These are phyloP conservation scores for Eurystomus gularis DNA, from an alignment of 2,113 vertebrate species.

Conservation along the genomic window DNA sequence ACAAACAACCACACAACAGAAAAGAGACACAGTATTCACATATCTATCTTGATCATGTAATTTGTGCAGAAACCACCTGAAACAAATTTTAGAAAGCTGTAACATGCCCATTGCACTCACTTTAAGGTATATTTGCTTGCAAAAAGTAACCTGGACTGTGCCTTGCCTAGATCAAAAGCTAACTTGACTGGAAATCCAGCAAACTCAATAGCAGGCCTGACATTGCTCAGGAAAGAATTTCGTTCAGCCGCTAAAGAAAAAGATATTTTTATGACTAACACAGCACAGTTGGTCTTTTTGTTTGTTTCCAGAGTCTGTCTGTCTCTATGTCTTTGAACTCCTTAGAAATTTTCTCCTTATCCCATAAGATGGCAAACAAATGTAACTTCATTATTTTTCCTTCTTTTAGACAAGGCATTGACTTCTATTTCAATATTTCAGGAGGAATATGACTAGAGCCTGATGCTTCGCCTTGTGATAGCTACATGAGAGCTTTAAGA, in stretches of 20 bases:
- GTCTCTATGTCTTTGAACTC: not conserved
- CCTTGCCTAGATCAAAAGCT: not conserved
- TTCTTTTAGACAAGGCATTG: not conserved
- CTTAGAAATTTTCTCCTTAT: not conserved
- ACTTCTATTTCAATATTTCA: not conserved
- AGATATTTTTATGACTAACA: not conserved
- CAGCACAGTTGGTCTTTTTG: not conserved
- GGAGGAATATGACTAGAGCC: not conserved
- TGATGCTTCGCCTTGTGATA: not conserved
- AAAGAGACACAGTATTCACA: rapidly evolving
- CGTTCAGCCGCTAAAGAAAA: not conserved
- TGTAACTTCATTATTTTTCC: not conserved
- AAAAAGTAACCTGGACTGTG: not conserved
- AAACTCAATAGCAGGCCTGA: not conserved
- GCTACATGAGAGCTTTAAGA: not conserved
- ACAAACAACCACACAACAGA: too few species aligned
- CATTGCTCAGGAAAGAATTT: not conserved
- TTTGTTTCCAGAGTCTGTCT: not conserved
- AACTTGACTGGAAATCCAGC: not conserved
- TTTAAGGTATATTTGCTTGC: not conserved
- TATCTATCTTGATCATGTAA: not conserved
- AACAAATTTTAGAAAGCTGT: not conserved
- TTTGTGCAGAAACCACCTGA: not conserved
- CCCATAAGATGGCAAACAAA: not conserved
- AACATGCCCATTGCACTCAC: not conserved